Evolutionary conservation across 1,140 invertebrate species (phyloP).

Genomic region (Drosophila micromelanica): DNA sequence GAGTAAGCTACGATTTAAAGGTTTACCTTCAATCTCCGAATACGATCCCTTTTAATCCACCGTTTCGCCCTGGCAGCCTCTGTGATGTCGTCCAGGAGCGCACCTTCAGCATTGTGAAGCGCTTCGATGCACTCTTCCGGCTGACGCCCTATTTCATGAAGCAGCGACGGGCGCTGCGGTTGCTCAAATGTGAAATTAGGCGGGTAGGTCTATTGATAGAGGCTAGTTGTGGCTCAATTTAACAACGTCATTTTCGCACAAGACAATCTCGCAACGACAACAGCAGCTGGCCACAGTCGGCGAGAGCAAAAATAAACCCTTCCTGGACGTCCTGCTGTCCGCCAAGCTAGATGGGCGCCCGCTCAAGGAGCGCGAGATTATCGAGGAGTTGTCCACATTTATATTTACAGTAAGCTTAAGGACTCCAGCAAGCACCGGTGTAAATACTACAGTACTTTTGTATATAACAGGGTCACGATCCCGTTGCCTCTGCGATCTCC

Average conservation of each 20-base stretch:
- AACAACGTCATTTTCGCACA: not conserved
- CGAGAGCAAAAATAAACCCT: slow-evolving; percentile 40
- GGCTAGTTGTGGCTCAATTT: not conserved
- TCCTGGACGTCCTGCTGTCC: slow-evolving; percentile 68
- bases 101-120: slow-evolving; percentile 79
- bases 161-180: slow-evolving; percentile 57
- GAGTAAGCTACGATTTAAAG: slow-evolving; percentile 54
- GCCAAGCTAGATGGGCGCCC: slow-evolving; percentile 85
- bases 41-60: not conserved
- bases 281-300: slow-evolving; percentile 22
- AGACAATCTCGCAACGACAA: slow-evolving; percentile 61
- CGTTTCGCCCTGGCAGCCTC: slow-evolving; percentile 34
- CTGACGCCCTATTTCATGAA: slow-evolving; percentile 74
- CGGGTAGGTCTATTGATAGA: slow-evolving; percentile 36
- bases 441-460: too few relatives aligned
- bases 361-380: slow-evolving; percentile 88
- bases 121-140: slow-evolving; percentile 75
- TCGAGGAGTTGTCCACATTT: slow-evolving; percentile 90
- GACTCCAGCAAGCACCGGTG: too few relatives aligned
- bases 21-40: not conserved
- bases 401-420: slow-evolving; percentile 88
- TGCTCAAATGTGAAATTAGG: slow-evolving; percentile 54
- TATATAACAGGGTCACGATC: slow-evolving; percentile 86
- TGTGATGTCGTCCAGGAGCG: slow-evolving; percentile 75
- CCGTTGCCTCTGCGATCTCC: slow-evolving; percentile 67